A percentile compares a stretch with the other conserved stretches of the same genome.
phyloP scores from a whole-genome alignment of 2,888 invertebrate species.

The Dioctria rufipes region DNA sequence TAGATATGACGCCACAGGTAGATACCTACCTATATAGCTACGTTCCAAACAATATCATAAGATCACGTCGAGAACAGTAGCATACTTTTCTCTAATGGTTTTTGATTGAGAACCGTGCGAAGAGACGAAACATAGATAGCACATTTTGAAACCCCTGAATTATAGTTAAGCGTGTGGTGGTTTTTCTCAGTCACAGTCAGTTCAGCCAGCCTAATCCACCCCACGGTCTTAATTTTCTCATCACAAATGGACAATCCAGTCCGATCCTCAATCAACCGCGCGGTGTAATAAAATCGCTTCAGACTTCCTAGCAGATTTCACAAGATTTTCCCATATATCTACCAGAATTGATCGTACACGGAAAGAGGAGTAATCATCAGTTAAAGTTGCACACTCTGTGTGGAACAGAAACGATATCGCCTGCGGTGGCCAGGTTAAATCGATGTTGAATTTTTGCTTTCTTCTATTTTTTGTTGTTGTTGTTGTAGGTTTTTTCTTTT shows the following conservation, averaged over 20 bases:
- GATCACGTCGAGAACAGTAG: conserved; percentile 54
- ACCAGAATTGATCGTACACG: conserved; percentile 40
- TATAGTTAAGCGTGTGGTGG: conserved; percentile 38
- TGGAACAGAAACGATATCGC: conserved; percentile 46
- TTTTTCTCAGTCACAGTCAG: not conserved
- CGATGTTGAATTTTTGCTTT: conserved; percentile 25
- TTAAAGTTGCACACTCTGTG: conserved; percentile 13
- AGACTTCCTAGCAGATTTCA: conserved; percentile 43
- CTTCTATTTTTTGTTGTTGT: not conserved
- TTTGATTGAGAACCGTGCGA: conserved; percentile 6
- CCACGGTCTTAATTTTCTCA: conserved; percentile 54
- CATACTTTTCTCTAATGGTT: conserved; percentile 42
- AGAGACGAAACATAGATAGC: conserved; percentile 6
- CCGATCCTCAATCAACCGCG: conserved; percentile 37
- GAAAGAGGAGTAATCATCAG: conserved; percentile 51
- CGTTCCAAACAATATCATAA: conserved; percentile 43
- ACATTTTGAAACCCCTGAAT: conserved; percentile 46
- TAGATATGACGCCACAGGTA: not conserved
- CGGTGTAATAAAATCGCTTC: conserved; percentile 34
- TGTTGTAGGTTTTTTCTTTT: not conserved
- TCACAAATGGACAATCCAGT: conserved; percentile 51
- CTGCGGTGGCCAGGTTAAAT: conserved; percentile 51
- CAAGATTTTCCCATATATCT: conserved; percentile 50
- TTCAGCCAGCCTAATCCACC: conserved; percentile 34
- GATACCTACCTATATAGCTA: not conserved